These are phyloP conservation scores for Nymphalis polychloros DNA, from an alignment of 2,888 invertebrate species.

Conservation along the genomic window DNA sequence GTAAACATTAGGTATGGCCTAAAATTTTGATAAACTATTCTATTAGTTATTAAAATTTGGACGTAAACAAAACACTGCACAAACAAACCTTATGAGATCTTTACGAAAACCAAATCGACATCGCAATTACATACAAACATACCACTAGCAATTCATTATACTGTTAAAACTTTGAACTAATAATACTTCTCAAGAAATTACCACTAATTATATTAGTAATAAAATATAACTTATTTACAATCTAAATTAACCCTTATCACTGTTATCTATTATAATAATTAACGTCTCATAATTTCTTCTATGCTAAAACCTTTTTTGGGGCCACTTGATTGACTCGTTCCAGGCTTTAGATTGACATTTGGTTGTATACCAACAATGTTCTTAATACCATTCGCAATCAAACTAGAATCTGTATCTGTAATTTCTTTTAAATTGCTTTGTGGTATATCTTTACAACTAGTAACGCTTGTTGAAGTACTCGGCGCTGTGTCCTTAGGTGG, in stretches of 20 bases:
- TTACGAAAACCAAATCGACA: slow-evolving; percentile 81
- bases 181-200: slow-evolving; percentile 53
- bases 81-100: slow-evolving; percentile 82
- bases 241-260: slow-evolving; percentile 33
- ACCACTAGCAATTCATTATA: slow-evolving; percentile 62
- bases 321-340: slow-evolving; percentile 82
- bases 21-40: slow-evolving; percentile 54
- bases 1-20: slow-evolving; percentile 51
- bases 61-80: slow-evolving; percentile 81
- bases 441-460: slow-evolving; percentile 60
- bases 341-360: slow-evolving; percentile 72
- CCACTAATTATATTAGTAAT: slow-evolving; percentile 30
- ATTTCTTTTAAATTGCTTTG: slow-evolving; percentile 53
- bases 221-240: slow-evolving; percentile 41
- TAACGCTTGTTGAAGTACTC: slow-evolving; percentile 67
- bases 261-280: slow-evolving; percentile 49
- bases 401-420: slow-evolving; percentile 61
- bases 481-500: slow-evolving; percentile 73
- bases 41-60: slow-evolving; percentile 73
- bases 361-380: slow-evolving; percentile 79
- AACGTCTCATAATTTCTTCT: slow-evolving; percentile 95
- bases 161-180: slow-evolving; percentile 61
- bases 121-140: slow-evolving; percentile 71
- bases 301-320: slow-evolving; percentile 93
- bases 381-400: slow-evolving; percentile 75